phyloP scores from a whole-genome alignment of 2,888 invertebrate species.

The Scaptomyza cyrtandrae region DNA sequence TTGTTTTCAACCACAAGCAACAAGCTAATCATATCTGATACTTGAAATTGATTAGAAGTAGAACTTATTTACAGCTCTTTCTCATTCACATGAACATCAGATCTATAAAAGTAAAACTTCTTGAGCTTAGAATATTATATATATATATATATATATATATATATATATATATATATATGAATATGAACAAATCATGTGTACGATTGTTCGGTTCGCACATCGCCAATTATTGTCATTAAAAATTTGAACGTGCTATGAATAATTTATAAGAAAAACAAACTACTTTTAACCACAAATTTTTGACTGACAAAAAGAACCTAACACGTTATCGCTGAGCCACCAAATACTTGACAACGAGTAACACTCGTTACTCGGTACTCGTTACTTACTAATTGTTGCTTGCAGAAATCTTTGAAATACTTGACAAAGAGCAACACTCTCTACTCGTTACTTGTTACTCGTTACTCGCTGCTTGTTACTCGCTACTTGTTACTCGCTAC shows the following conservation, averaged over 20 bases:
- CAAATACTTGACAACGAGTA: too few species aligned
- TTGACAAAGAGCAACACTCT: not conserved
- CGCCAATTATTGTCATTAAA: constrained; percentile 14
- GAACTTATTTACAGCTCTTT: too few species aligned
- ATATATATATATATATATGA: not conserved
- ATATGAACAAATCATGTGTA: constrained; percentile 1
- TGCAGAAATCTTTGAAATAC: too few species aligned
- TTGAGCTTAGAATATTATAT: too few species aligned
- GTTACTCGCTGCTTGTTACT: too few species aligned
- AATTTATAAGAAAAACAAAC: constrained; percentile 13
- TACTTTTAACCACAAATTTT: constrained; percentile 1
- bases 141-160: not conserved
- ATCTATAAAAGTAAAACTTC: too few species aligned
- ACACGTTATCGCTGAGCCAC: constrained; percentile 43
- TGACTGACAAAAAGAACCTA: constrained; percentile 25
- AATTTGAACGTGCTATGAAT: constrained; percentile 48
- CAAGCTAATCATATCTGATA: not conserved
- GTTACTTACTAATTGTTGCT: too few species aligned
- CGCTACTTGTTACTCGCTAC: too few species aligned
- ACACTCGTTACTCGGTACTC: not conserved
- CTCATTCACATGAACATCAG: too few species aligned
- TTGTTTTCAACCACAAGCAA: not conserved
- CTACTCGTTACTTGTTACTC: too few species aligned
- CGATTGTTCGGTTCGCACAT: constrained; percentile 4
- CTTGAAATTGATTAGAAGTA: too few species aligned